Evolutionary conservation across 2,797 vertebrate genomes (phyloP).

Genomic region (Chelon auratus): DNA sequence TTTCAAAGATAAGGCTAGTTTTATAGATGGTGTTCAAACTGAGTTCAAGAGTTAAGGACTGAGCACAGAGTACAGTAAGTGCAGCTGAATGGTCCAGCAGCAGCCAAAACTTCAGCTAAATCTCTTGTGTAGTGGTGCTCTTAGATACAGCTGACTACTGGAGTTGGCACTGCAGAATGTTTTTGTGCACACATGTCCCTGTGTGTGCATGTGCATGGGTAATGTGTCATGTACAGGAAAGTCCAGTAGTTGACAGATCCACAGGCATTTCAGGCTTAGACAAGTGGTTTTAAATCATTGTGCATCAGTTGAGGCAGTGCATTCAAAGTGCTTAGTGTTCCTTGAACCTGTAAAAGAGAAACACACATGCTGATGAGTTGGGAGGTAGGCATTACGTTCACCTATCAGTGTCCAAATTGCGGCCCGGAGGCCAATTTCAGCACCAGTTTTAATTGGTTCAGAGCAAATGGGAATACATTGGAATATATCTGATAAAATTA

Average conservation of each 20-base stretch:
- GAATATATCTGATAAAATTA: no score
- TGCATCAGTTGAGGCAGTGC: constrained; percentile 10
- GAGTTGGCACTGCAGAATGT: no score
- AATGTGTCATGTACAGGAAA: not conserved
- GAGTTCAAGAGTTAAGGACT: not conserved
- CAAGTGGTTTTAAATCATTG: constrained; percentile 26
- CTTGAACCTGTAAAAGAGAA: constrained; percentile 75
- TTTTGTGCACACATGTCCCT: no score
- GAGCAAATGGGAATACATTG: no score
- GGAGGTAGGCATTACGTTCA: no score
- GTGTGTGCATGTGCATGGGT: no score
- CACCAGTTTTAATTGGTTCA: no score
- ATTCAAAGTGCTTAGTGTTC: constrained; percentile 78
- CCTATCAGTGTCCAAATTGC: no score
- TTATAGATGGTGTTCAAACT: not conserved
- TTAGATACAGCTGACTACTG: no score
- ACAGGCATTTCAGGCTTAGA: constrained; percentile 6
- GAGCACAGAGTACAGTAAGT: not conserved
- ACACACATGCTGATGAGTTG: constrained; percentile 23
- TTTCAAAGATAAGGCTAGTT: constrained; percentile 15
- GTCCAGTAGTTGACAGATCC: not conserved
- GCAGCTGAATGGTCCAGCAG: not conserved
- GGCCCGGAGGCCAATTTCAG: no score
- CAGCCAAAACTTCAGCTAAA: no score
- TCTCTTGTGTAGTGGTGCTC: no score